Evolutionary conservation across 1,140 invertebrate species (phyloP), one percentile per base, ranked within the genome.

Genomic region (Caerostris darwini): DNA sequence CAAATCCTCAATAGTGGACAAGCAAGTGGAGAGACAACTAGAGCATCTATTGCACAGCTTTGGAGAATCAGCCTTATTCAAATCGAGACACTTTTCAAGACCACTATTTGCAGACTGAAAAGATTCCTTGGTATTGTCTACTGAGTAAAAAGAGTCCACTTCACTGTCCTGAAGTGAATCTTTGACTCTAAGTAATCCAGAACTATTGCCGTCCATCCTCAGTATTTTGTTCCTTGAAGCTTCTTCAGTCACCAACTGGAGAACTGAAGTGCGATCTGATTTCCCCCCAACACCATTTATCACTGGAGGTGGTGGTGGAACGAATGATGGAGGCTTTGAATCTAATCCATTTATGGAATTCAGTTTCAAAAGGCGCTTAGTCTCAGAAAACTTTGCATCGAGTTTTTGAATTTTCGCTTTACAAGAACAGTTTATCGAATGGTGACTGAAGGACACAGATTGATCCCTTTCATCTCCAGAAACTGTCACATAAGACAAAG

Each of bases 271-370:
- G 3, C 53, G 58, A 3, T 34, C 7, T 1, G 12, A 10, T 53
- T 5, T 10, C 2, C 53, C 8, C 14, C 12, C n/a, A 17, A 19
- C 7, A 4, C 67, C 88, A 67, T 88, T 88, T 7, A 19, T 5
- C 5, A 67, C 53, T 56, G 92, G 92, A 3, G 92, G 86, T 3
- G 69, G 64, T 0, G 92, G 86, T 14, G 92, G 92, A 54, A 88
- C 69, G 53, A 94, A 94, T 7, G 85, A 17, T 7, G 92, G 92
- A 58, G 92, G 92, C 17, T 94, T 64, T 3, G 10, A 19, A 17
- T 94, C 86, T 56, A 94, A 34, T n/a, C 50, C 82, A 17, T 56
- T 82, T 50, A 94, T 94, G 10, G 71, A 81, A 54, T 94, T 94
- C 10, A 19, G 12, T 34, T 19, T 89, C 56, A 94, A 64, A 12